Evolutionary conservation across 1,140 invertebrate species (phyloP).

Genomic region (Eriocheir sinensis): DNA sequence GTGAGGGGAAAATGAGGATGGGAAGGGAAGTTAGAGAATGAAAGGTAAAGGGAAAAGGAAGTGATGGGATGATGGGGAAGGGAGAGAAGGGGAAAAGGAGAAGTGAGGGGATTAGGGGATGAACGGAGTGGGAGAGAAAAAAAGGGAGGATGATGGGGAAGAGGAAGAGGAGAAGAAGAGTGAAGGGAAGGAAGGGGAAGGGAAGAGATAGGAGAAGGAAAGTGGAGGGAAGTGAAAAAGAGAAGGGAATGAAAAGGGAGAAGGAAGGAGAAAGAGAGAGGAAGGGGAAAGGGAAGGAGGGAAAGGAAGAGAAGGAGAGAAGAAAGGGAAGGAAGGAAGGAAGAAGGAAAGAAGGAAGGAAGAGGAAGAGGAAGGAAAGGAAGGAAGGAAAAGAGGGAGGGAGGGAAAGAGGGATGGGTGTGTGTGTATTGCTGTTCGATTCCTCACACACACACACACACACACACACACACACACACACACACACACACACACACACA

Average conservation of each 20-base stretch:
- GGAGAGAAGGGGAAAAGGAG: not conserved
- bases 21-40: not conserved
- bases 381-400: not conserved
- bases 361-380: not conserved
- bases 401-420: not conserved
- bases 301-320: not conserved
- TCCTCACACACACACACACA: slow-evolving; percentile 7
- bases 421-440: not conserved
- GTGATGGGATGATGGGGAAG: too few species aligned
- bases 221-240: not conserved
- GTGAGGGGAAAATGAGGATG: not conserved
- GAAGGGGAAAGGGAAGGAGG: not conserved
- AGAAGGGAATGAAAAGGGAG: not conserved
- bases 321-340: not conserved
- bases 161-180: not conserved
- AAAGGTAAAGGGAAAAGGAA: not conserved
- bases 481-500: slow-evolving; percentile 45
- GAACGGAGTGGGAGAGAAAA: not conserved
- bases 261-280: not conserved
- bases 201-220: not conserved
- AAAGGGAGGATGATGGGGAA: not conserved
- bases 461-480: slow-evolving; percentile 30
- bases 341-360: not conserved
- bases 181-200: not conserved
- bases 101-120: not conserved